A percentile compares a stretch with the other conserved stretches of the same genome.
phyloP scores from a whole-genome alignment of 2,797 vertebrate species.

The Muscicapa striata region DNA sequence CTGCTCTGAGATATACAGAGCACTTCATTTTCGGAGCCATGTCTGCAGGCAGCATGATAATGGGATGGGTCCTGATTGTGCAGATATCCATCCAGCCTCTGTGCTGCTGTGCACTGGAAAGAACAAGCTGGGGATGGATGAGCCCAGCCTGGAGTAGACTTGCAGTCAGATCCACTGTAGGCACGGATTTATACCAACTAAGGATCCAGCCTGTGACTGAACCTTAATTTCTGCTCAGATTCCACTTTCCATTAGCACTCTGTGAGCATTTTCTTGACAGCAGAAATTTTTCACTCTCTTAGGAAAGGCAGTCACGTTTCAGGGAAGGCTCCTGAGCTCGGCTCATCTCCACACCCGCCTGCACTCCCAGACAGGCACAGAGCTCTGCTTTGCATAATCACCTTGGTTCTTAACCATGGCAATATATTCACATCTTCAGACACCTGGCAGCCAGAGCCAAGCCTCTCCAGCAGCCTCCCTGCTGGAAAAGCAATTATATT shows the following conservation, averaged over 20 bases:
- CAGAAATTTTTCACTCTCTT: slow-evolving; percentile 32
- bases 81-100: background rate
- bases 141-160: background rate
- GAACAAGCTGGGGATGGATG: background rate
- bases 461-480: slow-evolving; percentile 6
- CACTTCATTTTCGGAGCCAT: background rate
- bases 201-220: background rate
- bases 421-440: slow-evolving; percentile 49
- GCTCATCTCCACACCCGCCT: background rate
- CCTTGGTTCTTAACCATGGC: slow-evolving; percentile 23
- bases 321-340: background rate
- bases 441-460: slow-evolving; percentile 26
- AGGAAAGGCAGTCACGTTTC: slow-evolving; percentile 25
- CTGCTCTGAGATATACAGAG: background rate
- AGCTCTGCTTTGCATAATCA: slow-evolving; percentile 59
- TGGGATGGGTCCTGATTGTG: background rate
- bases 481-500: slow-evolving; percentile 17
- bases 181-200: slow-evolving; percentile 21
- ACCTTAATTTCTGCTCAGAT: slow-evolving; percentile 30
- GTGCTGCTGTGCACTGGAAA: background rate
- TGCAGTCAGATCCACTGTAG: slow-evolving; percentile 3
- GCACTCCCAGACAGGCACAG: slow-evolving; percentile 13
- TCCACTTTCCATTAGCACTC: slow-evolving; percentile 15
- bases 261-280: slow-evolving; percentile 45
- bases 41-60: background rate